Base-by-base conservation (phyloP, 2,888 invertebrate species). In the Tenthredo notha region DNA sequence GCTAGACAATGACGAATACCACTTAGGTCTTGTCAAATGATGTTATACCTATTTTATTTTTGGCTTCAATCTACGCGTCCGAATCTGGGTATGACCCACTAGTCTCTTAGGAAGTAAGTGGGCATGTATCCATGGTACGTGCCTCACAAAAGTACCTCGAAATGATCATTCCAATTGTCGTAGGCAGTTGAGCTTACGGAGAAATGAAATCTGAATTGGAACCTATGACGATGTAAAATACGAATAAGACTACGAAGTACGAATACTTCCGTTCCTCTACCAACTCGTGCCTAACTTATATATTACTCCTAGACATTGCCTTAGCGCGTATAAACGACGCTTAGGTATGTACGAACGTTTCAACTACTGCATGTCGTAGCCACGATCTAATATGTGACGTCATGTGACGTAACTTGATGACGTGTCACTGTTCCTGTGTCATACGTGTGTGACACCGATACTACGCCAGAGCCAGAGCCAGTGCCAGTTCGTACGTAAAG, bases 351-450 rank as follows among this genome's bases (percentile, higher is more conserved):
- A 47, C 21, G 47, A 21, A 21, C 47, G 47, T 18, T 47, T 3
- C 75, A 40, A 29, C 25, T 25, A 21, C n/a, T 25, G 25, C 47
- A 15, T 47, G 75, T 40, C 75, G 75, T 43, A 75, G 80, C 37
- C 40, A 43, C 40, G 21, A 29, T 40, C 77, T 77, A n/a, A 58
- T 77, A 61, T 21, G 61, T 80, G 80, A 80, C 80, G 80, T 80
- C 58, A 25, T 61, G 40, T 80, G 80, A 80, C 80, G 80, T 80
- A 80, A 80, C 61, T 80, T 50, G 61, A 61, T 80, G 80, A 80
- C 80, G 80, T 61, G 80, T 40, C 40, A 40, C 37, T 61, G 58
- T 80, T 80, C 80, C 61, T 61, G 61, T 21, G 61, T 10, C 61
- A 77, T 54, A 54, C 50, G 54, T 50, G 54, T 50, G 54, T 77